Evolutionary conservation across 2,888 invertebrate species (phyloP).

Genomic region (Rugalucina vietnamica): DNA sequence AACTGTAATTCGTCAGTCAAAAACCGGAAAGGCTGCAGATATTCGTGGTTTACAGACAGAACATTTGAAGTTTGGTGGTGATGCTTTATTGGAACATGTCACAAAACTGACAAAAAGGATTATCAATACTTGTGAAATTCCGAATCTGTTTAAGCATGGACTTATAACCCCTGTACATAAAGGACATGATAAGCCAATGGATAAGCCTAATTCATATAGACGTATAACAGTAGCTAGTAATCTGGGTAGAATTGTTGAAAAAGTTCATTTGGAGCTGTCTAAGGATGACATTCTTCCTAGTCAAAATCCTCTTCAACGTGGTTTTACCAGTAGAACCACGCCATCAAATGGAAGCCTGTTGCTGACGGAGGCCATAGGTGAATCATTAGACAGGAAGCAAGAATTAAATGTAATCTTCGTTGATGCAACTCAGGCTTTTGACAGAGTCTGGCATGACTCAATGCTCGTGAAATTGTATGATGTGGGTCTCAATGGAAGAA

Average conservation of each 20-base stretch:
- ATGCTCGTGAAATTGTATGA: neutral
- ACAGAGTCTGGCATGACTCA: neutral
- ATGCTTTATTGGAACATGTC: neutral
- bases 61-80: neutral
- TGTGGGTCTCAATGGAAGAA: neutral
- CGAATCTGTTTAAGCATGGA: neutral
- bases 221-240: neutral
- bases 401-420: neutral
- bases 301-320: neutral
- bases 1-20: neutral
- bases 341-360: conserved; percentile 3
- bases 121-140: conserved; percentile 2
- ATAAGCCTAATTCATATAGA: neutral
- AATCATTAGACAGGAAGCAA: neutral
- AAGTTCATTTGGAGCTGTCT: neutral
- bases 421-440: neutral
- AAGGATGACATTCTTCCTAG: neutral
- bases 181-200: neutral
- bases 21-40: neutral
- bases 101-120: neutral
- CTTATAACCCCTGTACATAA: neutral
- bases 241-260: neutral
- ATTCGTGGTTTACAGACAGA: neutral
- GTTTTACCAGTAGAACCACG: neutral
- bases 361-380: neutral